Conservation (phyloP, 2,888 invertebrate genomes). For the Latrodectus hesperus region DNA sequence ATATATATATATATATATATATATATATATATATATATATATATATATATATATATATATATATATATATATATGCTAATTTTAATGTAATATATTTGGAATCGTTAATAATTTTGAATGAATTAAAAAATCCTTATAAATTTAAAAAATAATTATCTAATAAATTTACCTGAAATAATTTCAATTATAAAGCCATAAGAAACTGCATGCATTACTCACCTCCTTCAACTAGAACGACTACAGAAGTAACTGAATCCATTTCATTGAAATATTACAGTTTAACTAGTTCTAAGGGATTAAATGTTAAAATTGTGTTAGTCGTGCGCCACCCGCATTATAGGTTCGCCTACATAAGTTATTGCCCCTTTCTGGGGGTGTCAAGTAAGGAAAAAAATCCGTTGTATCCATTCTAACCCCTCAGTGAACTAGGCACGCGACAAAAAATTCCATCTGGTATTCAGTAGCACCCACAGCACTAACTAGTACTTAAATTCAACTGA, state of each 20-base stretch:
- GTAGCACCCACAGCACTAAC: slow-evolving; percentile 53
- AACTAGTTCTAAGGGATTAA: slow-evolving; percentile 33
- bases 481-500: slow-evolving; percentile 21
- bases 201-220: background rate
- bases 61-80: background rate
- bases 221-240: background rate
- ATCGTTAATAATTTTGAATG: background rate
- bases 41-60: too few relatives aligned
- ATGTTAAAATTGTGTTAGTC: slow-evolving; percentile 38
- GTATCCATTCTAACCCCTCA: slow-evolving; percentile 20
- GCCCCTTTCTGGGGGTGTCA: slow-evolving; percentile 33
- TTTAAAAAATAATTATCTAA: background rate
- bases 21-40: too few relatives aligned
- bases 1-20: too few relatives aligned
- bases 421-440: slow-evolving; percentile 29
- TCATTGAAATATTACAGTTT: slow-evolving; percentile 23
- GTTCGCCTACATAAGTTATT: slow-evolving; percentile 64
- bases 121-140: background rate
- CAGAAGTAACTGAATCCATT: background rate
- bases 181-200: background rate
- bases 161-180: background rate
- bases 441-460: slow-evolving; percentile 48
- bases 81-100: background rate
- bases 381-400: slow-evolving; percentile 54
- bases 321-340: background rate